phyloP scores from a whole-genome alignment of 2,797 vertebrate species.

The Triplophysa yarkandensis region DNA sequence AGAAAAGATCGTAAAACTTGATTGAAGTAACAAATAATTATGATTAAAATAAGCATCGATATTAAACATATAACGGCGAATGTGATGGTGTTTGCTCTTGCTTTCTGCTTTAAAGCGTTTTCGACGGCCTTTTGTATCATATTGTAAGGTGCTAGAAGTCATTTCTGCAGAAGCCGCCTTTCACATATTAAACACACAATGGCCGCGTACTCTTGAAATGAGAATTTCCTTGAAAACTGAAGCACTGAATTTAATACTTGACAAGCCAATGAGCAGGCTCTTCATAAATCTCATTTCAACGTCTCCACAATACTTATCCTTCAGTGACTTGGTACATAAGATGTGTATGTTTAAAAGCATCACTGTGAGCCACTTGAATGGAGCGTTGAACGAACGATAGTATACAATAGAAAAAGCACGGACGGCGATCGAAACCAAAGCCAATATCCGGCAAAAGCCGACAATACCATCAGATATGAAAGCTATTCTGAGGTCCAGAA shows the following conservation, averaged over 20 bases:
- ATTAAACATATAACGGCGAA: too few relatives aligned
- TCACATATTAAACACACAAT: background rate
- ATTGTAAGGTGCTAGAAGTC: background rate
- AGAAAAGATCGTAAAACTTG: too few relatives aligned
- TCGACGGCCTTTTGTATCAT: background rate
- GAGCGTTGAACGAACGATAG: constrained; percentile 27
- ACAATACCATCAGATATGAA: background rate
- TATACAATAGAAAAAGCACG: constrained; percentile 15
- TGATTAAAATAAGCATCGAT: too few relatives aligned
- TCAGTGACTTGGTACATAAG: constrained; percentile 14
- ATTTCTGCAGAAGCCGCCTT: background rate
- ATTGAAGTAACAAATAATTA: too few relatives aligned
- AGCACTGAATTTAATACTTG: background rate
- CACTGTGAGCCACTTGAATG: constrained; percentile 14
- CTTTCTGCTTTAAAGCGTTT: too few relatives aligned
- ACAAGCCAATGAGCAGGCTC: background rate
- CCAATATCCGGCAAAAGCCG: constrained; percentile 10
- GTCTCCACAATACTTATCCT: constrained; percentile 29
- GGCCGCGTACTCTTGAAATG: background rate
- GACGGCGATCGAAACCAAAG: constrained; percentile 20
- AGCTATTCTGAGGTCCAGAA: background rate
- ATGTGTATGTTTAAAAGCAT: background rate
- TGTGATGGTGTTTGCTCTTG: background rate
- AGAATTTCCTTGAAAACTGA: background rate
- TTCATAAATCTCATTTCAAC: constrained; percentile 41